Conservation (phyloP, 2,888 invertebrate genomes). For the Biston stratarius region DNA sequence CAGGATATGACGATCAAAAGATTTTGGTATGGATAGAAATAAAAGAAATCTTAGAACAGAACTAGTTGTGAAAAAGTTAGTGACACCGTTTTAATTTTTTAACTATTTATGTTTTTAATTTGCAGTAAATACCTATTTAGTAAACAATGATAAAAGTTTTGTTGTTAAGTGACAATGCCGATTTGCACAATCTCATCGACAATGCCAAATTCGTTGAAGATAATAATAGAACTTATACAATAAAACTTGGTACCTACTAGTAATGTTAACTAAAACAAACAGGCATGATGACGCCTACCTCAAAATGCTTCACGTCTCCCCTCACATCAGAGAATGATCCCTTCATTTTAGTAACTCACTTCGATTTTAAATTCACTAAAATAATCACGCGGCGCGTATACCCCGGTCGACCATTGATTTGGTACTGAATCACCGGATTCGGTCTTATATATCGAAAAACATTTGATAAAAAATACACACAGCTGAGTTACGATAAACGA, state of each 20-base stretch:
- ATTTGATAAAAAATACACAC: constrained; percentile 30
- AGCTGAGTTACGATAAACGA: constrained; percentile 1
- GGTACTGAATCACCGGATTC: constrained; percentile 30
- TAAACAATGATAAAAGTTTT: background rate
- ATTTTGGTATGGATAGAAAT: too few relatives aligned
- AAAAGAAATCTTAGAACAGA: too few relatives aligned
- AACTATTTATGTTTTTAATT: too few relatives aligned
- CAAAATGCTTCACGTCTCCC: constrained; percentile 29
- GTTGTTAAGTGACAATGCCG: background rate
- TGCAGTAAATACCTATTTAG: too few relatives aligned
- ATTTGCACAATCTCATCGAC: background rate
- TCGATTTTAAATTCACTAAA: background rate
- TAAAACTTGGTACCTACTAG: too few relatives aligned
- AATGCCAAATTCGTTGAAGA: background rate
- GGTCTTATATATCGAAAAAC: constrained; percentile 36
- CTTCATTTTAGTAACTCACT: constrained; percentile 29
- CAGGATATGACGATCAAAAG: background rate
- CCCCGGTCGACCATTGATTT: constrained; percentile 15
- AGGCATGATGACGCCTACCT: constrained; percentile 21
- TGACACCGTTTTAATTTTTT: background rate
- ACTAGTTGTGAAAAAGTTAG: background rate
- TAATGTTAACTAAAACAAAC: background rate
- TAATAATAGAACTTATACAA: background rate
- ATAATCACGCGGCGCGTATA: constrained; percentile 26
- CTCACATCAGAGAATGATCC: constrained; percentile 28